Percentiles rank a stretch among this genome's conserved stretches.
These are phyloP conservation scores for Enteromius anoplus DNA, from an alignment of 2,797 vertebrate genomes.

Conservation along the genomic window DNA sequence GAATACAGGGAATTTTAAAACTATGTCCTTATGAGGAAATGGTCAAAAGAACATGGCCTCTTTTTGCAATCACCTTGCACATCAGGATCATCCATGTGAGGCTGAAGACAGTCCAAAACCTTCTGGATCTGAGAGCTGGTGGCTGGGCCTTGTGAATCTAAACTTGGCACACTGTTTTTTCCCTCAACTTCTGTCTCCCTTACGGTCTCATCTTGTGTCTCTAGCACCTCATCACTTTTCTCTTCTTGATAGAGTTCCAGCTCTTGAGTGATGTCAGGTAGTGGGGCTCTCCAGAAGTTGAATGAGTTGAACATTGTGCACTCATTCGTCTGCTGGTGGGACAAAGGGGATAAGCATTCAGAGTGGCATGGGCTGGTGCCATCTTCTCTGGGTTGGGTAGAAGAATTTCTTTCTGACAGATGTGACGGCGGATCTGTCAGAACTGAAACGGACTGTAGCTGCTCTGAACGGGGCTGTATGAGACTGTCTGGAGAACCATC, in stretches of 20 bases:
- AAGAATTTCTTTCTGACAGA: background rate
- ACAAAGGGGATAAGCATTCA: background rate
- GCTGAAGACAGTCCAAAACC: slow-evolving; percentile 87
- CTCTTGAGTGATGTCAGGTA: slow-evolving; percentile 88
- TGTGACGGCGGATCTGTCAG: background rate
- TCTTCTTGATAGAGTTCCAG: slow-evolving; percentile 79
- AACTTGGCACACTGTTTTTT: slow-evolving; percentile 16
- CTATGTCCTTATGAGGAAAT: background rate
- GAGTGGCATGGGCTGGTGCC: background rate
- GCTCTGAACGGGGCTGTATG: slow-evolving; percentile 8
- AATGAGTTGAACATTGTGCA: slow-evolving; percentile 80
- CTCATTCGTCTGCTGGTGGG: slow-evolving; percentile 71
- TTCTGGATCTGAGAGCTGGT: slow-evolving; percentile 87
- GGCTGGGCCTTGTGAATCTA: slow-evolving; percentile 69
- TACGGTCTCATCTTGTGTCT: slow-evolving; percentile 14
- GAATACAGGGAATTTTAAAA: background rate
- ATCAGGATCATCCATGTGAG: slow-evolving; percentile 86
- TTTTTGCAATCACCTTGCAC: slow-evolving; percentile 81
- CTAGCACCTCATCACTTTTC: slow-evolving; percentile 58
- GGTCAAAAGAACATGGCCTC: slow-evolving; percentile 8
- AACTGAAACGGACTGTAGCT: background rate
- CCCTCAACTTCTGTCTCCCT: slow-evolving; percentile 12
- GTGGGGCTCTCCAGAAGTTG: slow-evolving; percentile 85
- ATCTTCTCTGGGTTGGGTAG: slow-evolving; percentile 53
- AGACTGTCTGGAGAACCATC: background rate